Evolutionary conservation across 2,888 invertebrate genomes (phyloP), one percentile per base, ranked within the genome.

Genomic region (Encarsia formosa): DNA sequence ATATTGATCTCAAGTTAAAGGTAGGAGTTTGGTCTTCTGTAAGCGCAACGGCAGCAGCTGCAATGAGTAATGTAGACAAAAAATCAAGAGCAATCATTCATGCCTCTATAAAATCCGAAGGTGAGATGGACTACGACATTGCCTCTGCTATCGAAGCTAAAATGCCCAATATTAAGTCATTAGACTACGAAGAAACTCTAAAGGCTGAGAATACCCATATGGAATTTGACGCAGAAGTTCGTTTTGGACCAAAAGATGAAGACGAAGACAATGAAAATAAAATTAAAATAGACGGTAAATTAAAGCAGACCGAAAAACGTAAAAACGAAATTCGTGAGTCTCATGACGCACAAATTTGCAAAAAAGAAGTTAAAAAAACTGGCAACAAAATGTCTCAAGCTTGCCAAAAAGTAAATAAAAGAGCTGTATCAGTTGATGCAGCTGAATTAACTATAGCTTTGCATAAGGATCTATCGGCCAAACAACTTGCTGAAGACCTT

Each of bases 321-420:
- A 60, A 29, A 24, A 43, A 32, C 52, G 59, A 56, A 11, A 49
- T 61, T 3, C 61, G 74, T 45, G 77, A 77, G 16, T 47, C 56
- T n/a, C 26, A 37, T 2, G 48, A 53, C 6, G 52, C 56, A 4
- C 37, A 51, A 40, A n/a, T 34, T 6, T 59, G 62, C 82, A 81
- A 65, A 61, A 65, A 77, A 16, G 24, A 52, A 51, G 76, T 83
- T 63, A 80, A 80, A 64, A 67, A 76, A 52, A 63, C 77, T 45
- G 80, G 81, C 24, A 80, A 84, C 67, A 72, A 77, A 56, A 79
- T 80, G 65, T 77, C 81, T 50, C 70, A 75, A 3, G 77, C 78
- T 50, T 86, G 86, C 66, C 78, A 79, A 51, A 76, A 81, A 56
- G 77, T 80, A 63, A 79, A 80, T 6, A 65, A 77, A 19, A 68